Evolutionary conservation across 2,113 vertebrate species (phyloP).

Genomic region (Tonatia bakeri): DNA sequence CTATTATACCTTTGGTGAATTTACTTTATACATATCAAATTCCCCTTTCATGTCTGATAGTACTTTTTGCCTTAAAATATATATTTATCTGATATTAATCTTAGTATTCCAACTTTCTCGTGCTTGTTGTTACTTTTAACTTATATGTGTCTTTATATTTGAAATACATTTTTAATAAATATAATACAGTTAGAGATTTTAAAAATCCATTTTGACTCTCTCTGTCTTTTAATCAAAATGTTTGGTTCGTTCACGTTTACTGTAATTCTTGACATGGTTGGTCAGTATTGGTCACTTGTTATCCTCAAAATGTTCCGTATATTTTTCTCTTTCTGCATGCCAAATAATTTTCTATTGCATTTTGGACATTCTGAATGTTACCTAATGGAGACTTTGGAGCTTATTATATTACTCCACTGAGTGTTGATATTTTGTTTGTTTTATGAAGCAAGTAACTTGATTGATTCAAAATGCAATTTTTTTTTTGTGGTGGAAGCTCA

Average conservation of each 20-base stretch:
- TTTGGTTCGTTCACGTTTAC: neutral
- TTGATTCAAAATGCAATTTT: neutral
- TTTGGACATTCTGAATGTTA: neutral
- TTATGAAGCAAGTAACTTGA: neutral
- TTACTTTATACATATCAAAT: neutral
- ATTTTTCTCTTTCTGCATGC: neutral
- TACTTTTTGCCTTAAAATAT: neutral
- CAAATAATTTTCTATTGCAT: neutral
- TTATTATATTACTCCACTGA: neutral
- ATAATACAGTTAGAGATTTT: neutral
- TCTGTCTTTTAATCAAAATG: neutral
- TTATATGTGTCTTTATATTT: neutral
- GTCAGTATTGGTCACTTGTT: neutral
- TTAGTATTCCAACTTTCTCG: neutral
- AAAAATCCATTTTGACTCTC: neutral
- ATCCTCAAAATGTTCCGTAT: neutral
- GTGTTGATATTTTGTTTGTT: neutral
- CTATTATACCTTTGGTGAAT: neutral
- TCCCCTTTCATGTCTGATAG: neutral
- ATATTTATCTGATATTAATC: neutral
- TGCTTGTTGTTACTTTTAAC: neutral
- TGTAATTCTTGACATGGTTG: neutral
- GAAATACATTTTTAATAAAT: neutral
- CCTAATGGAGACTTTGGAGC: neutral
- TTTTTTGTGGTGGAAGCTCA: neutral